Evolutionary conservation across 2,113 vertebrate species (phyloP).

Genomic region (Anser brachyrhynchus): DNA sequence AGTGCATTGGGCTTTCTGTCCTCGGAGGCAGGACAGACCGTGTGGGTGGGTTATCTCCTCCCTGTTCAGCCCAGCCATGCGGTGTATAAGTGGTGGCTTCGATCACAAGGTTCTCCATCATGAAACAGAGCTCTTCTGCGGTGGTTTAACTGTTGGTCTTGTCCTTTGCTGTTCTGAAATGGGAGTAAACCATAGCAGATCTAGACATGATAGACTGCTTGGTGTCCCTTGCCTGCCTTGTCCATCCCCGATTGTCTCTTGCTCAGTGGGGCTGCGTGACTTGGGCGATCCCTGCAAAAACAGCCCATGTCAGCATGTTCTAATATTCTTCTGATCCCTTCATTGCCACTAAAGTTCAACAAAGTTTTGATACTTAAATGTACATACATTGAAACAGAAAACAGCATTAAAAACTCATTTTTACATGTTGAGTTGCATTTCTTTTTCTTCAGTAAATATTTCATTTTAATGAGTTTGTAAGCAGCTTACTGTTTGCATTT

Average conservation of each 20-base stretch:
- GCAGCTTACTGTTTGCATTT: background rate
- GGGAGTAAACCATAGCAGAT: background rate
- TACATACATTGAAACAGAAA: background rate
- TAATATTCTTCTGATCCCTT: background rate
- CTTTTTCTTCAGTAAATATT: background rate
- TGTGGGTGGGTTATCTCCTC: fast-evolving
- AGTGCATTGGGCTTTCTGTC: background rate
- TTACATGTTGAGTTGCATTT: background rate
- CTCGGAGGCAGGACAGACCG: background rate
- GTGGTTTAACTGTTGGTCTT: background rate
- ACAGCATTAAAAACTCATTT: background rate
- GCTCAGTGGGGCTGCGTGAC: background rate
- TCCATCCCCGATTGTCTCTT: background rate
- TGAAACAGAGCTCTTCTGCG: background rate
- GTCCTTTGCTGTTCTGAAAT: background rate
- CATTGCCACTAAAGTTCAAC: background rate
- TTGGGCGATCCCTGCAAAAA: background rate
- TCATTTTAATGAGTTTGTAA: conserved; percentile 2
- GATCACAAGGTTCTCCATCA: background rate
- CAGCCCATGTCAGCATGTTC: background rate
- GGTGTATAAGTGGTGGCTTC: background rate
- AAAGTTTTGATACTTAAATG: background rate
- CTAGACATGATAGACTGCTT: fast-evolving
- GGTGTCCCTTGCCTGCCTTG: background rate
- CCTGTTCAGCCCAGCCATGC: background rate